A percentile compares a stretch with the other conserved stretches of the same genome.
These are phyloP conservation scores for Cantharis flavilabris DNA, from an alignment of 2,888 invertebrate genomes.

Conservation along the genomic window DNA sequence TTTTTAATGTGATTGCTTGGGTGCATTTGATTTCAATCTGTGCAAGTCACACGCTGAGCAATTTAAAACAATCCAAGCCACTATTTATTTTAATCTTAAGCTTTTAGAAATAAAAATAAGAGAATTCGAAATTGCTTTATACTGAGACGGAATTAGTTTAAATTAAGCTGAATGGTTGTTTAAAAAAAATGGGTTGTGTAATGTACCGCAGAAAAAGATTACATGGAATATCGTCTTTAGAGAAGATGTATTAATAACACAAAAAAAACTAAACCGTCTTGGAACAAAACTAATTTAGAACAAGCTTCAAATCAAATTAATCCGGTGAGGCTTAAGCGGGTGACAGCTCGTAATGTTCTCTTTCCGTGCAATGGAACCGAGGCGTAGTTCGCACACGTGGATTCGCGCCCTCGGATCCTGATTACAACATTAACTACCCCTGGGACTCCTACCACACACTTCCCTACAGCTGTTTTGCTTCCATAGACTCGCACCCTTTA, in stretches of 20 bases:
- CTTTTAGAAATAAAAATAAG: neutral
- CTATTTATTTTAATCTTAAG: neutral
- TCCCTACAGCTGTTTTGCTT: constrained; percentile 28
- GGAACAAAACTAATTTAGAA: constrained; percentile 30
- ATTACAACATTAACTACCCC: constrained; percentile 50
- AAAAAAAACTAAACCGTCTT: constrained; percentile 28
- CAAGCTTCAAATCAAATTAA: constrained; percentile 45
- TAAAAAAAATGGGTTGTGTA: neutral
- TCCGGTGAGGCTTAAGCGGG: constrained; percentile 42
- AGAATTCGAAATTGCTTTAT: neutral
- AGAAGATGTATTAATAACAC: constrained; percentile 27
- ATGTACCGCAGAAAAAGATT: neutral
- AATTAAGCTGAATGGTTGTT: neutral
- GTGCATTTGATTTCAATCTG: neutral
- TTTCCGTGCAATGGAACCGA: constrained; percentile 37
- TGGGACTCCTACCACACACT: constrained; percentile 33
- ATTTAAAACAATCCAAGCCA: neutral
- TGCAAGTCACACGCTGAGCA: neutral
- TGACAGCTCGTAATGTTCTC: constrained; percentile 44
- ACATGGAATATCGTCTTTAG: constrained; percentile 14
- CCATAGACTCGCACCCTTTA: constrained; percentile 23
- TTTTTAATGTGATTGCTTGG: neutral
- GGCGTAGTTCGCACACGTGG: constrained; percentile 43
- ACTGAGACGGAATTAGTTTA: neutral
- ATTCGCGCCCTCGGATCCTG: constrained; percentile 48